Conservation (phyloP, 2,888 invertebrate genomes). For the Tetragonula carbonaria region DNA sequence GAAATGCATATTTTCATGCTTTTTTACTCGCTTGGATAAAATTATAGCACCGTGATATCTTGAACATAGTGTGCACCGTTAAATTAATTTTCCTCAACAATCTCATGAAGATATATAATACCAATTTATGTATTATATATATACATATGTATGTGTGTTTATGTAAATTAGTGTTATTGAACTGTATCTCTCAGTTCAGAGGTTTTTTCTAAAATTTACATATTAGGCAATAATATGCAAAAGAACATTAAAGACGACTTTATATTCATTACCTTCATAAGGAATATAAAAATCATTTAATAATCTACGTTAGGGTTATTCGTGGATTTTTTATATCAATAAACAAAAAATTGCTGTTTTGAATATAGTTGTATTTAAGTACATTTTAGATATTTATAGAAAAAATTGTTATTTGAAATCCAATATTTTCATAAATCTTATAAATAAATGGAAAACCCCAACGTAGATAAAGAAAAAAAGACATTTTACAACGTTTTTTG, state of each 20-base stretch:
- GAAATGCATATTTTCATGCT: conserved; percentile 40
- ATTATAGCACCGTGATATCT: conserved; percentile 62
- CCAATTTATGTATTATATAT: conserved; percentile 23
- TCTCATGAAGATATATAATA: conserved; percentile 53
- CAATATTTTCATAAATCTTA: conserved; percentile 26
- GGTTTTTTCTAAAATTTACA: conserved; percentile 43
- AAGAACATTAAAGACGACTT: conserved; percentile 28
- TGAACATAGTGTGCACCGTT: conserved; percentile 55
- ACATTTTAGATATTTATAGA: conserved; percentile 35
- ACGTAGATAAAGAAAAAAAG: conserved; percentile 50
- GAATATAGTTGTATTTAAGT: conserved; percentile 53
- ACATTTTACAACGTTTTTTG: conserved; percentile 54
- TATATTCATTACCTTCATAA: conserved; percentile 49
- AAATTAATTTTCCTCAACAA: conserved; percentile 22
- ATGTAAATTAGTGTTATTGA: background rate
- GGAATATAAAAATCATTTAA: conserved; percentile 24
- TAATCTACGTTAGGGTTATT: conserved; percentile 43
- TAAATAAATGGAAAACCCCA: conserved; percentile 29
- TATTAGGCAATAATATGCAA: conserved; percentile 48
- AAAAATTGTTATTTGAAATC: conserved; percentile 5
- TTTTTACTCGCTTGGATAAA: conserved; percentile 51
- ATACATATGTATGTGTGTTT: too few species aligned
- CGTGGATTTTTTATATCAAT: conserved; percentile 19
- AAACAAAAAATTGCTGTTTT: conserved; percentile 22
- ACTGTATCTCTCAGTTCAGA: conserved; percentile 22